Evolutionary conservation across 92 coral and sea anemone species (phyloP).

Genomic region (Virgularia gustaviana): DNA sequence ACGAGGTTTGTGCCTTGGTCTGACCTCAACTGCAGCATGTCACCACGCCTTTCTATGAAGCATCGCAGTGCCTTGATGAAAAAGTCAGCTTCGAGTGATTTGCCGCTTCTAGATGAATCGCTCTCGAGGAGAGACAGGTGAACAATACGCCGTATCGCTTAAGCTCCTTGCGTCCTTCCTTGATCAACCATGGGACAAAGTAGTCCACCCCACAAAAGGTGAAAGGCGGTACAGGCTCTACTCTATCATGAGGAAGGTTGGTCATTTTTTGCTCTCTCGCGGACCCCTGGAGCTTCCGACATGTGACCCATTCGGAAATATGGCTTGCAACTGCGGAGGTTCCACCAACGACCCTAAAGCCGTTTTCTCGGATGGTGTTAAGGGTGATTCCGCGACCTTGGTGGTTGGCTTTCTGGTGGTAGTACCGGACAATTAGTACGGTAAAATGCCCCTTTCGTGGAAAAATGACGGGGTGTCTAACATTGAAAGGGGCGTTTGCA

Average conservation of each 20-base stretch:
- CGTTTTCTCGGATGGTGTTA: background rate
- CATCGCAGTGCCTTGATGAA: slow-evolving; percentile 3
- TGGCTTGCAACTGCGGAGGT: background rate
- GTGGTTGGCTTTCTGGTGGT: background rate
- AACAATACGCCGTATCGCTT: too few relatives aligned
- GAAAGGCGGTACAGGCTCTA: slow-evolving; percentile 15
- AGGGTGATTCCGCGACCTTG: slow-evolving; percentile 15
- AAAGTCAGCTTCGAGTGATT: background rate
- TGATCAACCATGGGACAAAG: slow-evolving; percentile 4
- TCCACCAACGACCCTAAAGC: slow-evolving; percentile 14
- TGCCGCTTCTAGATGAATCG: slow-evolving; percentile 10
- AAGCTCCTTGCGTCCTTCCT: slow-evolving; percentile 7
- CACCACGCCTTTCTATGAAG: background rate
- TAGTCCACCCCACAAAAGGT: slow-evolving; percentile 13
- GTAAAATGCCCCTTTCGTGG: slow-evolving; percentile 9
- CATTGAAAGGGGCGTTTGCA: background rate
- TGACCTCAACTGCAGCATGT: background rate
- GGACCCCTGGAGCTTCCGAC: slow-evolving; percentile 6
- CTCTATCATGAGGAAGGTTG: background rate
- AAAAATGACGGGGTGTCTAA: background rate
- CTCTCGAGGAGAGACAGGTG: background rate
- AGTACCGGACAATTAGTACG: background rate
- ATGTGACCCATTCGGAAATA: background rate
- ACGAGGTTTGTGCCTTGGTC: slow-evolving; percentile 11
- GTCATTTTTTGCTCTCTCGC: slow-evolving; percentile 7